Evolutionary conservation across 1,140 invertebrate genomes (phyloP).

Genomic region (Scaptomyza pallida): DNA sequence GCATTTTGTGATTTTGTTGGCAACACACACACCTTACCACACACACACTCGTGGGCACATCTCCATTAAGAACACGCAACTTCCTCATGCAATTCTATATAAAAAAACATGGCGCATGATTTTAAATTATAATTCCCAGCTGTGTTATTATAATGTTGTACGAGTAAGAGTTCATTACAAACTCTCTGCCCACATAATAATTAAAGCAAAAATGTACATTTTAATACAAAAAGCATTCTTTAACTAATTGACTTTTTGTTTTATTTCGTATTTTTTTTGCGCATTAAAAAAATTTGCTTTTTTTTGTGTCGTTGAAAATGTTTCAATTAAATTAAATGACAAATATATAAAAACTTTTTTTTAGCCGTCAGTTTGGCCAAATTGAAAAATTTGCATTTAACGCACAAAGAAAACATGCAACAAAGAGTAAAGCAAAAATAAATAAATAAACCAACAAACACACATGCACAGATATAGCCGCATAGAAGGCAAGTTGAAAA

Average conservation of each 20-base stretch:
- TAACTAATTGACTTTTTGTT: constrained; percentile 69
- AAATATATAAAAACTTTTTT: constrained; percentile 48
- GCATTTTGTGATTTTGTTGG: too few species aligned
- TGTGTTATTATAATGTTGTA: constrained; percentile 19
- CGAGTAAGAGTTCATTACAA: not conserved
- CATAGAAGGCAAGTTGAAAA: constrained; percentile 4
- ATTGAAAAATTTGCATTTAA: constrained; percentile 68
- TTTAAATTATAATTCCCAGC: constrained; percentile 8
- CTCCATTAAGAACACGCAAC: not conserved
- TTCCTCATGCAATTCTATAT: not conserved
- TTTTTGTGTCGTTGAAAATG: constrained; percentile 48
- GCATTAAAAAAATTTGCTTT: constrained; percentile 2
- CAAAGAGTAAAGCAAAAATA: constrained; percentile 10
- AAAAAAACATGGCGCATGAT: not conserved
- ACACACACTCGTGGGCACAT: too few species aligned
- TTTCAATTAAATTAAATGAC: constrained; percentile 72
- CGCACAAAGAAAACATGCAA: constrained; percentile 19
- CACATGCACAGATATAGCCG: not conserved
- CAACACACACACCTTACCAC: not conserved
- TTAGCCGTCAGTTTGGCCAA: constrained; percentile 38
- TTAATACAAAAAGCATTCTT: constrained; percentile 30
- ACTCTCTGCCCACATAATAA: not conserved
- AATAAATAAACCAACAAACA: constrained; percentile 7
- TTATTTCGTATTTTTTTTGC: constrained; percentile 28
- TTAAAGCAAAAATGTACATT: constrained; percentile 9